phyloP scores from a whole-genome alignment of 2,888 invertebrate species.

The Pyrrhopygopsis socrates region DNA sequence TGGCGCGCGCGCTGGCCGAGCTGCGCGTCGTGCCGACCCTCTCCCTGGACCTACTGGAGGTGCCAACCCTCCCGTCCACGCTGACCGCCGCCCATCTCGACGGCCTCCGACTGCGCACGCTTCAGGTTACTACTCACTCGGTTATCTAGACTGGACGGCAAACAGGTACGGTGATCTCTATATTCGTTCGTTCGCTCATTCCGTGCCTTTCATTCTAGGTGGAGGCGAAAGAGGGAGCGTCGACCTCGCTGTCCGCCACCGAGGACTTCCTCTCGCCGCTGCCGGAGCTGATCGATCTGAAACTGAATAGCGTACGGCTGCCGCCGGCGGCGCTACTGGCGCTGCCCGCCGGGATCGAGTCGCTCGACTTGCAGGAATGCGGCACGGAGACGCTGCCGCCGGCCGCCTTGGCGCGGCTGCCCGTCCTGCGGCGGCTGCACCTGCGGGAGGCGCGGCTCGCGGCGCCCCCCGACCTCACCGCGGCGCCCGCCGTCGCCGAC shows the following conservation, averaged over 20 bases:
- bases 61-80: no score
- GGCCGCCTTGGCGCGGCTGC: conserved; percentile 61
- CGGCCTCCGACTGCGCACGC: no score
- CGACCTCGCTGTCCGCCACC: conserved; percentile 31
- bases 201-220: neutral
- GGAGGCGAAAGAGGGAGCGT: conserved; percentile 35
- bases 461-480: conserved; percentile 56
- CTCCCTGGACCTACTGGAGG: no score
- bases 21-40: no score
- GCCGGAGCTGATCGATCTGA: conserved; percentile 56
- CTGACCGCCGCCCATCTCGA: no score
- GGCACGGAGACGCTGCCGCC: conserved; percentile 44
- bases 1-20: no score
- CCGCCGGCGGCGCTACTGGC: conserved; percentile 15
- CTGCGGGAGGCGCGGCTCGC: conserved; percentile 57
- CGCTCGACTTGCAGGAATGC: conserved; percentile 61
- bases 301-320: conserved; percentile 53
- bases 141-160: no score
- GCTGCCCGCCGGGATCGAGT: conserved; percentile 59
- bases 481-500: conserved; percentile 58
- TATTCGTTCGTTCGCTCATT: no score
- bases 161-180: no score
- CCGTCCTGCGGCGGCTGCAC: conserved; percentile 54
- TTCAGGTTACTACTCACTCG: no score
- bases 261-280: conserved; percentile 43